phyloP scores from a whole-genome alignment of 2,888 invertebrate species.

The Coenonympha arcania region DNA sequence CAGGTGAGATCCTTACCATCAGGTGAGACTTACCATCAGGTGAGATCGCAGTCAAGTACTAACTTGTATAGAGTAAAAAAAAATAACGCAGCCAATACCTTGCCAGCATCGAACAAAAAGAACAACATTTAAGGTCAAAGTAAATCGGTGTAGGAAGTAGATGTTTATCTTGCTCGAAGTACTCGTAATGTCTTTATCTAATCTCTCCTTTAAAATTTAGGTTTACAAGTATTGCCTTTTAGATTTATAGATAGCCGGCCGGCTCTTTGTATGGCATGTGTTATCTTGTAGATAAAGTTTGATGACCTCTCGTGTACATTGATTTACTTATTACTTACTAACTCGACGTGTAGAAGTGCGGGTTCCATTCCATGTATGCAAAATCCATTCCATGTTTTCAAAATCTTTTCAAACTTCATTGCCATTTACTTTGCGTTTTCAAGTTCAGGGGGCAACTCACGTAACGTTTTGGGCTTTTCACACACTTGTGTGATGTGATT shows the following conservation, averaged over 20 bases:
- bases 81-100: too few relatives aligned
- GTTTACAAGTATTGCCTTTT: conserved; percentile 19
- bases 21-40: too few relatives aligned
- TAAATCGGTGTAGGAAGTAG: conserved; percentile 7
- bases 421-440: too few relatives aligned
- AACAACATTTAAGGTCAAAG: neutral
- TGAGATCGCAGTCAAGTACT: too few relatives aligned
- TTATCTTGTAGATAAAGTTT: conserved; percentile 7
- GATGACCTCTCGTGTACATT: neutral
- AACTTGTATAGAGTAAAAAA: too few relatives aligned
- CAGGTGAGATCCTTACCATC: too few relatives aligned
- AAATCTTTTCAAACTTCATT: too few relatives aligned
- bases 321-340: neutral
- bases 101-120: too few relatives aligned
- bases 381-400: neutral
- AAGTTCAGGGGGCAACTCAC: too few relatives aligned
- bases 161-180: conserved; percentile 7
- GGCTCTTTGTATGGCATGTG: conserved; percentile 2
- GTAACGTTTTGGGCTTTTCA: too few relatives aligned
- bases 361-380: neutral
- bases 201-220: conserved; percentile 12
- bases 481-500: too few relatives aligned
- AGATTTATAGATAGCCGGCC: conserved; percentile 11
- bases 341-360: neutral
- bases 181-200: conserved; percentile 8